Evolutionary conservation across 2,888 invertebrate species (phyloP), one percentile per base, ranked within the genome.

Genomic region (Argyresthia albistria): DNA sequence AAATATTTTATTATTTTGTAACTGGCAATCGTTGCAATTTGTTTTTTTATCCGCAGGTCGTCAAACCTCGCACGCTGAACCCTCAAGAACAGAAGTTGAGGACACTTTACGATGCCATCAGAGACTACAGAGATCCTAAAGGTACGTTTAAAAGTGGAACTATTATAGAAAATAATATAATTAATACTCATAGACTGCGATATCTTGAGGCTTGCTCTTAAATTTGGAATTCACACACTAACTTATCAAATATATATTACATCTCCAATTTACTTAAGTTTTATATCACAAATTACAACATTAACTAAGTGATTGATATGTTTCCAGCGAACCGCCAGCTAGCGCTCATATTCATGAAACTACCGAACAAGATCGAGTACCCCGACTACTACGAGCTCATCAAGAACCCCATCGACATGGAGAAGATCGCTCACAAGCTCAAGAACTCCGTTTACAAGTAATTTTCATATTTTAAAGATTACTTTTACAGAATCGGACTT

Each of bases 371-470:
- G 89, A 80, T 92, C 76, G 96, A 98, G 69, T 98, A 98, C 79
- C 98, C 99, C 0, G 97, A 97, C 70, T 99, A 99, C 77, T 99
- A 98, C 70, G 97, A 98, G 72, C 93, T 98, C 0, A 99, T 99
- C 53, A 97, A 96, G 67, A 94, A 94, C 61, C 99, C 99, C 0
- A 96, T 99, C 68, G 98, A 99, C 73, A 93, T 99, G 93, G 97
- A 97, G 69, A 93, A 93, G 69, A 97, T 99, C 55, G 93, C 95
- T 0, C 94, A 94, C 53, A 96, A 96, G 66, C 80, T 96, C 36
- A 95, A 95, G 75, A 91, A 91, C 57, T 90, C 89, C 55, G 80
- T 80, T 0, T 98, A 98, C 70, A 35, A 8, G 48, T 37, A n/a
- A 43, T 8, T 15, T 8, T 14, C n/a, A 3, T 39, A 11, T 39